phyloP scores from a whole-genome alignment of 2,888 invertebrate genomes.

The Clusia tigrina region DNA sequence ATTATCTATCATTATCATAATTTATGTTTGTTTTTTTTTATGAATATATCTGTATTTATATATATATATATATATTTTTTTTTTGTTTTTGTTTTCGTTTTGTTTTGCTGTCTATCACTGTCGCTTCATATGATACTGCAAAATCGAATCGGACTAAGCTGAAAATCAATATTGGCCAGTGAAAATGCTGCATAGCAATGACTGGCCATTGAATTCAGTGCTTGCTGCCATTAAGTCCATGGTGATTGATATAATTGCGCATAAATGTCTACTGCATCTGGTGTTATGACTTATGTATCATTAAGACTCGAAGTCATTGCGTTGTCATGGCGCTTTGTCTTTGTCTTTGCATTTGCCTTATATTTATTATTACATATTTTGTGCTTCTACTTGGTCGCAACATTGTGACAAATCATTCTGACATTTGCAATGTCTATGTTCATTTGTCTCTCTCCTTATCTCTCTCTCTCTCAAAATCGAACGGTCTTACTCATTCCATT shows the following conservation, averaged over 20 bases:
- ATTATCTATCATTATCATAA: too few species aligned
- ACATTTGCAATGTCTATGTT: constrained; percentile 22
- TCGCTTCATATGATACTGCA: constrained; percentile 1
- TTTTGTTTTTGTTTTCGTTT: too few species aligned
- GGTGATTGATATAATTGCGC: constrained; percentile 59
- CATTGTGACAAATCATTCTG: neutral
- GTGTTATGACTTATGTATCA: neutral
- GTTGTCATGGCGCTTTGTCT: neutral
- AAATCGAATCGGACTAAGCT: constrained; percentile 21
- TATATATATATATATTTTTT: too few species aligned
- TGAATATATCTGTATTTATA: too few species aligned
- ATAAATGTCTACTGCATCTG: neutral
- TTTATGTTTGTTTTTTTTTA: too few species aligned
- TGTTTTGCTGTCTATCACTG: neutral
- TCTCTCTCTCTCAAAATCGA: constrained; percentile 5
- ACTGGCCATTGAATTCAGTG: constrained; percentile 41
- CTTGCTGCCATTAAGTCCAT: constrained; percentile 43
- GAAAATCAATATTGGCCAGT: constrained; percentile 38
- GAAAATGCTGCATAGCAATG: constrained; percentile 52
- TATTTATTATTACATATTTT: too few species aligned
- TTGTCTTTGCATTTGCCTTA: neutral
- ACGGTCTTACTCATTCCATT: neutral
- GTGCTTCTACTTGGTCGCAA: too few species aligned
- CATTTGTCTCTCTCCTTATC: constrained; percentile 30
- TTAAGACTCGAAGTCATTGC: neutral